Conservation (phyloP, 1,140 invertebrate species). For the Leptopilina clavipes region DNA sequence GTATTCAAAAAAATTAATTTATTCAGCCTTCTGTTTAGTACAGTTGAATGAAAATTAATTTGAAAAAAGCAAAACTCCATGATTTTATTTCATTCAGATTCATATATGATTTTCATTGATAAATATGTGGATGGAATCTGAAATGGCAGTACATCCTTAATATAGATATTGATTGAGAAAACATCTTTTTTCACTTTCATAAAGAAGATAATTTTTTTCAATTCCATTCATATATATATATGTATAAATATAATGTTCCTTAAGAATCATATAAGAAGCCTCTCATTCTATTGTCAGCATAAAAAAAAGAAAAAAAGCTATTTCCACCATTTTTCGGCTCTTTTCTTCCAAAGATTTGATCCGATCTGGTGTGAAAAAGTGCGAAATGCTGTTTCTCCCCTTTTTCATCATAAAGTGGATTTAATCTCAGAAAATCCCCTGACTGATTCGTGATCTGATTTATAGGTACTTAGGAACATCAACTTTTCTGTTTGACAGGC, state of each 20-base stretch:
- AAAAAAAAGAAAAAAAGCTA: background rate
- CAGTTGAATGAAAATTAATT: too few relatives aligned
- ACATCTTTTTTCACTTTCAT: background rate
- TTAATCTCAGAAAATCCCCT: background rate
- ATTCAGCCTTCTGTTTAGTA: too few relatives aligned
- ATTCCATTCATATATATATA: background rate
- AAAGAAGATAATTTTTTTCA: background rate
- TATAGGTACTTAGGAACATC: slow-evolving; percentile 19
- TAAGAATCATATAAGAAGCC: background rate
- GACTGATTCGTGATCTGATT: slow-evolving; percentile 28
- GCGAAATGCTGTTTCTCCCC: slow-evolving; percentile 8
- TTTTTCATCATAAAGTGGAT: slow-evolving; percentile 3
- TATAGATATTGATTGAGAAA: too few relatives aligned
- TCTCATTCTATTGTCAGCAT: background rate
- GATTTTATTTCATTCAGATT: too few relatives aligned
- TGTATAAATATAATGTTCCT: background rate
- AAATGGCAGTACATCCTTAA: too few relatives aligned
- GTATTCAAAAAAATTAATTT: too few relatives aligned
- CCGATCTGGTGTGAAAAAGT: slow-evolving; percentile 1
- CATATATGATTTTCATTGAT: too few relatives aligned
- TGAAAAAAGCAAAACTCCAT: too few relatives aligned
- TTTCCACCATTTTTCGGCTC: background rate
- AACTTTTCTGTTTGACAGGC: slow-evolving; percentile 1
- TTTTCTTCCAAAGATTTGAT: slow-evolving; percentile 9
- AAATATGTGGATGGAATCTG: too few relatives aligned